Percentiles rank a stretch among this genome's conserved stretches.
Conservation (phyloP, 1,140 invertebrate genomes). For the Ceratina calcarata region DNA sequence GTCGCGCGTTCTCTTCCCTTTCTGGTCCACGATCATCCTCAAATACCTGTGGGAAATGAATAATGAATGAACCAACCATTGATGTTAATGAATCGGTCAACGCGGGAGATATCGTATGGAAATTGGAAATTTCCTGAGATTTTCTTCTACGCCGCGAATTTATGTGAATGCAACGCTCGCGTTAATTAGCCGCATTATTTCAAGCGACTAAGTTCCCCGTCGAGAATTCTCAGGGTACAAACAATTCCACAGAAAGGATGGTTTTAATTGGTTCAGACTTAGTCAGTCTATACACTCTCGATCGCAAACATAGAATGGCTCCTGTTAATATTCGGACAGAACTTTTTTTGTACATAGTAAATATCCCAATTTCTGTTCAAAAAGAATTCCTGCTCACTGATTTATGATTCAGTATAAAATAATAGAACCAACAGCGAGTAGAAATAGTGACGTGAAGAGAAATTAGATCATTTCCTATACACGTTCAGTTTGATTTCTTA, state of each 20-base stretch:
- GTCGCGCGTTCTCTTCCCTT: conserved; percentile 72
- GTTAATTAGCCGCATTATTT: conserved; percentile 37
- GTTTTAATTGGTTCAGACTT: background rate
- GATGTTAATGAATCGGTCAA: conserved; percentile 21
- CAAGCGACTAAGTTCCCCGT: conserved; percentile 1
- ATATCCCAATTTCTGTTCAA: too few species aligned
- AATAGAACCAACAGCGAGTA: too few species aligned
- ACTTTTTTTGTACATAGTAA: background rate
- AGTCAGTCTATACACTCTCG: too few species aligned
- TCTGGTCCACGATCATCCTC: conserved; percentile 63
- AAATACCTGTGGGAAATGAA: conserved; percentile 72
- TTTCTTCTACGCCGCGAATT: conserved; percentile 19
- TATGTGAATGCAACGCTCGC: conserved; percentile 9
- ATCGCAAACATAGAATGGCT: background rate
- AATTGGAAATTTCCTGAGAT: conserved; percentile 23
- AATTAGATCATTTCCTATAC: too few species aligned
- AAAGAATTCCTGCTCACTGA: too few species aligned
- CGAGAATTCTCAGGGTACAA: background rate
- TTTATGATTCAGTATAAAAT: too few species aligned
- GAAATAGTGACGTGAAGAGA: too few species aligned
- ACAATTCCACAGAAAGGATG: background rate
- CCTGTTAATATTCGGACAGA: background rate
- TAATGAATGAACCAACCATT: conserved; percentile 24
- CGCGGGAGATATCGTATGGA: conserved; percentile 16
- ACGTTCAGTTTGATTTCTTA: too few species aligned